Evolutionary conservation across 2,888 invertebrate species (phyloP).

Genomic region (Gortyna flavago): DNA sequence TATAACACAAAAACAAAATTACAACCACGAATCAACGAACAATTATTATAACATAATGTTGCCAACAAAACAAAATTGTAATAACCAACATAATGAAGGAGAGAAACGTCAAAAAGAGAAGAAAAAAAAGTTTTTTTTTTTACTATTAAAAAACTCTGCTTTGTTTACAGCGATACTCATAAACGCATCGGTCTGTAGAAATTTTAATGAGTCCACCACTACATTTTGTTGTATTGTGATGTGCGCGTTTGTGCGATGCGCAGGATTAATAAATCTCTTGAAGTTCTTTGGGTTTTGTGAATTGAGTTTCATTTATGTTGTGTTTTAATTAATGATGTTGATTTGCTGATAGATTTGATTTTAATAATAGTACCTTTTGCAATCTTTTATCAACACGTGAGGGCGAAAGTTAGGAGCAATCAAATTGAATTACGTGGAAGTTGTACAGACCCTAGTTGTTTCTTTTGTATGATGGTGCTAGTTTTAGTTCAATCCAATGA

Average conservation of each 20-base stretch:
- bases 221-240: constrained; percentile 50
- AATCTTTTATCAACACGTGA: background rate
- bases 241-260: background rate
- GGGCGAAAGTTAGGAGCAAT: background rate
- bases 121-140: constrained; percentile 30
- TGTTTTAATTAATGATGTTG: background rate
- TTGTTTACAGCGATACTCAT: constrained; percentile 70
- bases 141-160: constrained; percentile 42
- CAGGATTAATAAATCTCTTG: constrained; percentile 2
- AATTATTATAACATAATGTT: constrained; percentile 5
- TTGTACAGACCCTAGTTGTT: background rate
- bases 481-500: background rate
- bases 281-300: background rate
- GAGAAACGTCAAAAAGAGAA: constrained; percentile 14
- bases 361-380: too few relatives aligned
- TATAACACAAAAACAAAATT: background rate
- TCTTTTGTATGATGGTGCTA: background rate
- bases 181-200: constrained; percentile 79
- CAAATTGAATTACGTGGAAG: background rate
- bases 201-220: constrained; percentile 84
- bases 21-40: background rate
- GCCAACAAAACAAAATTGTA: constrained; percentile 38
- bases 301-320: background rate
- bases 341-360: background rate
- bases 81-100: constrained; percentile 31